A percentile compares a stretch with the other conserved stretches of the same genome.
These are phyloP conservation scores for Rhabditophanes sp. DNA, from an alignment of 2,888 invertebrate genomes.

Conservation along the genomic window DNA sequence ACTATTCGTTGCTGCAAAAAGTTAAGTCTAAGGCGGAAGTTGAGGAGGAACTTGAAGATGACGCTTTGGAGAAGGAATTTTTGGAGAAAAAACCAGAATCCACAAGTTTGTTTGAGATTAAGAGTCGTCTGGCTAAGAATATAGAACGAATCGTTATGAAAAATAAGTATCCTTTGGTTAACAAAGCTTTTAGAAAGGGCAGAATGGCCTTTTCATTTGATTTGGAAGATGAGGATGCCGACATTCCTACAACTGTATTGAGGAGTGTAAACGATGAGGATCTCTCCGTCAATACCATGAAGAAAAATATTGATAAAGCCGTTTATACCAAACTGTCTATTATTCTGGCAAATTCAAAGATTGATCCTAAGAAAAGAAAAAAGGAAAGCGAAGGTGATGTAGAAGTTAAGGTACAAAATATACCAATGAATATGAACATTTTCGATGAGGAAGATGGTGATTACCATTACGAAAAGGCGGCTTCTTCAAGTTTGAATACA, in stretches of 20 bases:
- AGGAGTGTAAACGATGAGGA: slow-evolving; percentile 17
- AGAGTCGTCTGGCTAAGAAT: slow-evolving; percentile 39
- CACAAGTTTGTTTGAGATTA: slow-evolving; percentile 3
- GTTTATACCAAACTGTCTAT: slow-evolving; percentile 69
- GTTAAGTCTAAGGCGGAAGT: slow-evolving; percentile 63
- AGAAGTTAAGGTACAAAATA: slow-evolving; percentile 3
- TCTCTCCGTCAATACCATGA: too few species aligned
- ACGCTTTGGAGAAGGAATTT: slow-evolving; percentile 1
- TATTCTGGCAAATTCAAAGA: slow-evolving; percentile 76
- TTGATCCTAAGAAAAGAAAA: slow-evolving; percentile 53
- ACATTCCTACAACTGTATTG: slow-evolving; percentile 71
- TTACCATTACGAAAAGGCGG: too few species aligned
- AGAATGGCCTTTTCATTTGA: slow-evolving; percentile 97
- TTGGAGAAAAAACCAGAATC: slow-evolving; percentile 2
- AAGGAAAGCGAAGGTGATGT: slow-evolving; percentile 5
- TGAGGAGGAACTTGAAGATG: too few species aligned
- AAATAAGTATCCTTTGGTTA: slow-evolving; percentile 51
- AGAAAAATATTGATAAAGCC: too few species aligned
- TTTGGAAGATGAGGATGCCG: slow-evolving; percentile 67
- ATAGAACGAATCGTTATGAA: slow-evolving; percentile 54
- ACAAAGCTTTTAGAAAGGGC: slow-evolving; percentile 75
- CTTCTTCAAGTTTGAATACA: too few species aligned
- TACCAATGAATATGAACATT: slow-evolving; percentile 49
- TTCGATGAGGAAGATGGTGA: slow-evolving; percentile 87
- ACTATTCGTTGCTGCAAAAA: slow-evolving; percentile 72